Evolutionary conservation across 2,888 invertebrate species (phyloP), one percentile per base, ranked within the genome.

Genomic region (Venusia cambrica): DNA sequence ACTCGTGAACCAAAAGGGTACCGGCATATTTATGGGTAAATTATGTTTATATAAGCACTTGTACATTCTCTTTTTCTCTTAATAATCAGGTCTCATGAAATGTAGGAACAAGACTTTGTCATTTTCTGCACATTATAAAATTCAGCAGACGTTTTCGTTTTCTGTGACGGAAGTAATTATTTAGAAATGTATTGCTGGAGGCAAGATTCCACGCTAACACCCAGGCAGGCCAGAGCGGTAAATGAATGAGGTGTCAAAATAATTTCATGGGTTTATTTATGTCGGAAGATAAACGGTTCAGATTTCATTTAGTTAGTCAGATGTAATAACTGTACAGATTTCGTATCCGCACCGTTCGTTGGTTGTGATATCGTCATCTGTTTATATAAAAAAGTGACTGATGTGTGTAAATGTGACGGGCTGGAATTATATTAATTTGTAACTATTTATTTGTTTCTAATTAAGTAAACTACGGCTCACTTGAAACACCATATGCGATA

Each of bases 401-500:
- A 34, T 35, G 12, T 8, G 16, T 14, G 2, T 5, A 9, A 22
- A 16, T 25, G 16, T 29, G 21, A 28, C 14, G 8, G 11, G 24
- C 25, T 36, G 16, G 30, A 36, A 22, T 39, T 22, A 22, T 10
- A 5, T 18, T 28, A 4, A 9, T 11, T 16, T 7, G 9, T 10
- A 2, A 28, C n/a, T n/a, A n/a, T n/a, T n/a, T n/a, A n/a, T n/a
- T n/a, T n/a, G n/a, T n/a, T n/a, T n/a, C n/a, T n/a, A n/a, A n/a
- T n/a, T n/a, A n/a, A n/a, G n/a, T n/a, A n/a, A n/a, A n/a, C n/a
- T n/a, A n/a, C n/a, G n/a, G n/a, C 28, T 29, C 12, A 95, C 95
- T 92, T 96, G 95, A 70, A 96, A 95, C 12, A 95, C 94, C 76
- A 95, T 93, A 79, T 96, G 95, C 34, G 95, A 95, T 35, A 95